Evolutionary conservation across 1,140 invertebrate genomes (phyloP), one percentile per base, ranked within the genome.

Genomic region (Sminthurinus signatus): DNA sequence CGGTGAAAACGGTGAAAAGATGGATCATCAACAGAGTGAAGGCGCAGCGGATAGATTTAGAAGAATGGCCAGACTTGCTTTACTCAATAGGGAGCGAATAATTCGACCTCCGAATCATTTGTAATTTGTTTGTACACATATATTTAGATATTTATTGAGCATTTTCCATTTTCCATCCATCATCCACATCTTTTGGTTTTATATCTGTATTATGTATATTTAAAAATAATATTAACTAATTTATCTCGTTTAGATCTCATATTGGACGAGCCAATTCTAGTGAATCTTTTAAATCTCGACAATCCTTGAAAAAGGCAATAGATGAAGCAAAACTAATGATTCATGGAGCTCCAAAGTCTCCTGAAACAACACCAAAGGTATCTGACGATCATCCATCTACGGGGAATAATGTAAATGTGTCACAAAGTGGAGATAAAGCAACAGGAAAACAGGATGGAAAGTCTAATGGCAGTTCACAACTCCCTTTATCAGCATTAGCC

Each of bases 151-250:
- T n/a, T 19, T 46, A 5, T 46, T 46, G 21, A 50, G 4, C 8
- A 21, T 36, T 39, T 51, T 48, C 36, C 19, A 17, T 31, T 28
- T 21, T 15, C 67, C 60, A 5, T 75, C 66, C 44, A 87, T 86
- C 61, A 86, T 85, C 1, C 88, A 90, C 73, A 90, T 89, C 48
- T 87, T 87, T 4, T 80, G 81, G 19, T 87, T 85, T 72, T 83
- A 82, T 57, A 25, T 15, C 15, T 5, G 32, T 36, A 36, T 8
- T 8, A 36, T 8, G 5, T 36, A 15, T 36, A 8, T 36, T 36
- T 36, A 36, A 36, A 36, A 36, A 36, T 36, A 36, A 36, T 15
- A 36, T 36, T 36, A 36, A 36, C 5, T 36, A 36, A 8, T 36
- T 36, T 8, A 5, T 8, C 32, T 36, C 32, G 32, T 36, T 36